Evolutionary conservation across 2,797 vertebrate genomes (phyloP).

Genomic region (Apodemus agrarius): DNA sequence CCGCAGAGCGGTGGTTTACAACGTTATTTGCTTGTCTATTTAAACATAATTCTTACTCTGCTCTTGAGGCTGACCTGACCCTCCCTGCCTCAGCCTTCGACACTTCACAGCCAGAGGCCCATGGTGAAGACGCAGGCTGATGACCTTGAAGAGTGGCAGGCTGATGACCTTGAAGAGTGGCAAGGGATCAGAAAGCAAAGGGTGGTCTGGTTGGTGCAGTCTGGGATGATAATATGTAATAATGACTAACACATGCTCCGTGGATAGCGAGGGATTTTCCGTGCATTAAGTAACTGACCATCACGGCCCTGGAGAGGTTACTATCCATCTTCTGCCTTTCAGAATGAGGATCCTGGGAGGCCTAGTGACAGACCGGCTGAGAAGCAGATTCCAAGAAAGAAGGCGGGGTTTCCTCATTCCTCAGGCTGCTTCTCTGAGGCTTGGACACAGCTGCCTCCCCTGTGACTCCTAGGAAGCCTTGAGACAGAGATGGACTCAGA

Average conservation of each 20-base stretch:
- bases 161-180: background rate
- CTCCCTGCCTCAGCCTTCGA: background rate
- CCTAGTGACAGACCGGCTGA: background rate
- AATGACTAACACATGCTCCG: fast-evolving
- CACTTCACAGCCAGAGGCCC: background rate
- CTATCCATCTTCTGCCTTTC: background rate
- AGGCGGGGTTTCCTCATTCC: background rate
- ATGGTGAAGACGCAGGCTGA: background rate
- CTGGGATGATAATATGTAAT: background rate
- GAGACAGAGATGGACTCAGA: background rate
- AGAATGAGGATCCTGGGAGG: background rate
- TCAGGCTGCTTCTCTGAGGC: conserved; percentile 3
- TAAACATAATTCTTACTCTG: background rate
- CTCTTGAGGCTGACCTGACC: background rate
- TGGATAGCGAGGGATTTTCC: background rate
- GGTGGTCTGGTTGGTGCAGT: no score
- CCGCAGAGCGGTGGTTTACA: background rate
- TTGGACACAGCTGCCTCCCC: background rate
- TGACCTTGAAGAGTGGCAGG: background rate
- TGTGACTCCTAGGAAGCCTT: background rate
- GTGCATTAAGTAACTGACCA: no score
- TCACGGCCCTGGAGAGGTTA: background rate
- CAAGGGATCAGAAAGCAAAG: background rate
- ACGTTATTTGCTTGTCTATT: background rate
- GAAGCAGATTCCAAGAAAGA: background rate